Evolutionary conservation across 2,113 vertebrate species (phyloP).

Genomic region (Xiphophorus hellerii): DNA sequence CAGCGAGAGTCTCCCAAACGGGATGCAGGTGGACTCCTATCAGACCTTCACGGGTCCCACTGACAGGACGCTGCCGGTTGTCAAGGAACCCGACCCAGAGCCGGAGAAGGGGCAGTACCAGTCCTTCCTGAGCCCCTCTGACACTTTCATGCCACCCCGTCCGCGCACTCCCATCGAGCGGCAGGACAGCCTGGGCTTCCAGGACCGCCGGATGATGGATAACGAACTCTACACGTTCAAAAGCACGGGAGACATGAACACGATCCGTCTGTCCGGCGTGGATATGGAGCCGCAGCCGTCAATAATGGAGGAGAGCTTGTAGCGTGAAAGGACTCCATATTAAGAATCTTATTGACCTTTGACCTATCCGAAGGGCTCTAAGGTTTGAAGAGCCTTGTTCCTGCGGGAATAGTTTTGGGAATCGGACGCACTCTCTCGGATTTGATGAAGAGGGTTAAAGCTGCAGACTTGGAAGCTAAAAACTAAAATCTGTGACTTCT

Average conservation of each 20-base stretch:
- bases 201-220: slow-evolving; percentile 79
- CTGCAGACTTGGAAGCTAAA: background rate
- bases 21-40: slow-evolving; percentile 76
- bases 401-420: slow-evolving; percentile 10
- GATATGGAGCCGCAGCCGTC: slow-evolving; percentile 36
- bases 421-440: background rate
- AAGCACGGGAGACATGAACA: slow-evolving; percentile 64
- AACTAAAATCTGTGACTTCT: background rate
- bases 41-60: slow-evolving; percentile 78
- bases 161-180: slow-evolving; percentile 79
- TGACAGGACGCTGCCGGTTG: slow-evolving; percentile 58
- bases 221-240: slow-evolving; percentile 87
- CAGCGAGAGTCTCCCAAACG: slow-evolving; percentile 80
- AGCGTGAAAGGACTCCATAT: slow-evolving; percentile 12
- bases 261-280: slow-evolving; percentile 67
- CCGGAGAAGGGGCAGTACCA: slow-evolving; percentile 81
- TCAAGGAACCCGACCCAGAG: slow-evolving; percentile 55
- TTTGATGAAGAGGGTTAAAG: background rate
- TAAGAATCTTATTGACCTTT: too few relatives aligned
- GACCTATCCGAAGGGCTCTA: slow-evolving; percentile 9
- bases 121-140: slow-evolving; percentile 82
- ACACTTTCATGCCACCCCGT: slow-evolving; percentile 78
- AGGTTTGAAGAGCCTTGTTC: slow-evolving; percentile 3
- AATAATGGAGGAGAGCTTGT: slow-evolving; percentile 55
- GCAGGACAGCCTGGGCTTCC: slow-evolving; percentile 73